phyloP scores from a whole-genome alignment of 1,140 invertebrate species.

The Hycleus phaleratus region DNA sequence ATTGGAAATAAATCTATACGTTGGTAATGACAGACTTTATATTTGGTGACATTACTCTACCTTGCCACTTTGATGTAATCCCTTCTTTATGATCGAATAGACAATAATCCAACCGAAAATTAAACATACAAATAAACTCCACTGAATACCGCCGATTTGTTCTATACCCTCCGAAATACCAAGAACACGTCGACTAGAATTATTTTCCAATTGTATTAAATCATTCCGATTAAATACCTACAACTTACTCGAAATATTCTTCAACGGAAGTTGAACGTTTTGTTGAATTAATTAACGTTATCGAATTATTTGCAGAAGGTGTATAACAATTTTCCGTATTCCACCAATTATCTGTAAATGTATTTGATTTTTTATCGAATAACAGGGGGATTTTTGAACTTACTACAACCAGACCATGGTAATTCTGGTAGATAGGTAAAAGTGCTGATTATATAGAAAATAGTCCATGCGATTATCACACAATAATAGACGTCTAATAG shows the following conservation, averaged over 20 bases:
- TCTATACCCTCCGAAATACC: conserved; percentile 53
- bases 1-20: no score
- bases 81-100: conserved; percentile 60
- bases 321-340: conserved; percentile 45
- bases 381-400: conserved; percentile 22
- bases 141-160: conserved; percentile 58
- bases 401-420: conserved; percentile 53
- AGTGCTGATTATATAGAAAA: conserved; percentile 53
- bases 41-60: conserved; percentile 37
- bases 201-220: conserved; percentile 10
- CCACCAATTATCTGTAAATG: conserved; percentile 49
- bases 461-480: conserved; percentile 56
- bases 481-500: conserved; percentile 59
- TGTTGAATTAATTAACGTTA: conserved; percentile 5
- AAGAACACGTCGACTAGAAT: conserved; percentile 45
- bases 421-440: conserved; percentile 44
- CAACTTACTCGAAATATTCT: conserved; percentile 57
- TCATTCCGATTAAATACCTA: background rate
- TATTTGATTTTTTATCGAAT: background rate
- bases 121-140: conserved; percentile 60
- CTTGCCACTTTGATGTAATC: conserved; percentile 69
- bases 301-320: conserved; percentile 3
- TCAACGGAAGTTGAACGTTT: conserved; percentile 48
- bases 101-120: conserved; percentile 64
- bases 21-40: no score